Evolutionary conservation across 2,797 vertebrate species (phyloP).

Genomic region (Myotis findleyi): DNA sequence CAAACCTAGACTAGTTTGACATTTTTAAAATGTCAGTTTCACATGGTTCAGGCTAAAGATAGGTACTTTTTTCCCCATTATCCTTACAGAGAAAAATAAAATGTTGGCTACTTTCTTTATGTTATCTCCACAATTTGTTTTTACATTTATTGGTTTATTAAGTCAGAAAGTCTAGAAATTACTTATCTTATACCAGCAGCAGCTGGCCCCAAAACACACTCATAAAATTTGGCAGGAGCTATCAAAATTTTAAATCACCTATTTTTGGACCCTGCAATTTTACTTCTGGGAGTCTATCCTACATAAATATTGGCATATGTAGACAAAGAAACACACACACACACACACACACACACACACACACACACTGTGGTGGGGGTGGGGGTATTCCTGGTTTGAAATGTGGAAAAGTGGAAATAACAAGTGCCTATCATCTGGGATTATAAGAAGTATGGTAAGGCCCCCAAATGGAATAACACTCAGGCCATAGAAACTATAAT

Average conservation of each 20-base stretch:
- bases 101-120: conserved; percentile 49
- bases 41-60: background rate
- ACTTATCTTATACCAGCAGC: conserved; percentile 51
- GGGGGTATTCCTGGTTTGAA: background rate
- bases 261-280: conserved; percentile 45
- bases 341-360: background rate
- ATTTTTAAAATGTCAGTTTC: background rate
- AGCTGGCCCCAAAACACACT: conserved; percentile 44
- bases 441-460: background rate
- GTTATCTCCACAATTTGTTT: background rate
- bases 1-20: background rate
- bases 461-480: background rate
- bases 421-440: background rate
- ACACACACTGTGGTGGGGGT: no score
- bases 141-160: conserved; percentile 76
- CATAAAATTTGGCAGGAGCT: conserved; percentile 58
- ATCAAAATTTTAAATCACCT: conserved; percentile 61
- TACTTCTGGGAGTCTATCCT: conserved; percentile 45
- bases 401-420: background rate
- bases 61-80: background rate
- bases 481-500: background rate
- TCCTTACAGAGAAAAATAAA: conserved; percentile 36
- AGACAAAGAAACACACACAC: background rate
- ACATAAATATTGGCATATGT: background rate
- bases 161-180: conserved; percentile 55